These are phyloP conservation scores for Charina bottae DNA, from an alignment of 2,113 vertebrate genomes.

Conservation along the genomic window DNA sequence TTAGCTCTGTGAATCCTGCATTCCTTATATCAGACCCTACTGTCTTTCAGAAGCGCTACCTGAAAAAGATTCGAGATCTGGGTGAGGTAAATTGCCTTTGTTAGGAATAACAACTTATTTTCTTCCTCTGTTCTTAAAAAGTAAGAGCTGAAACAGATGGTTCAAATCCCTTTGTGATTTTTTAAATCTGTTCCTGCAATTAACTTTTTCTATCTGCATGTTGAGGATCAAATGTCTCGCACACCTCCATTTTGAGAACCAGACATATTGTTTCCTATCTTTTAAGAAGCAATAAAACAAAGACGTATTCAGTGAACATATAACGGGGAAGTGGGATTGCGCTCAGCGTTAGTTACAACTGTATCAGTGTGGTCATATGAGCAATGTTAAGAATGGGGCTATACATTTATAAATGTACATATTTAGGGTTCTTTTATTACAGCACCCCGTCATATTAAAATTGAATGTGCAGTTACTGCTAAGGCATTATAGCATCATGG, in stretches of 20 bases:
- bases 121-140: not conserved
- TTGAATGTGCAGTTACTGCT: not conserved
- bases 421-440: not conserved
- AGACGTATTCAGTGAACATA: not conserved
- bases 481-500: not conserved
- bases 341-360: not conserved
- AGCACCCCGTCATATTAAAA: not conserved
- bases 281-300: not conserved
- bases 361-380: not conserved
- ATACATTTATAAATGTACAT: not conserved
- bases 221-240: not conserved
- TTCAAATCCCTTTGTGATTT: not conserved
- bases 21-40: constrained; percentile 75
- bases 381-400: not conserved
- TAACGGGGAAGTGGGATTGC: not conserved
- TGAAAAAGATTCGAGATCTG: constrained; percentile 86
- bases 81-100: constrained; percentile 80
- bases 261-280: not conserved
- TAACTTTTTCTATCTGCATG: not conserved
- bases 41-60: constrained; percentile 88
- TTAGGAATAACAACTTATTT: not conserved
- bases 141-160: not conserved
- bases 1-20: constrained; percentile 74
- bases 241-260: not conserved
- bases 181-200: not conserved